Evolutionary conservation across 2,797 vertebrate species (phyloP).

Genomic region (Siniperca obscura): DNA sequence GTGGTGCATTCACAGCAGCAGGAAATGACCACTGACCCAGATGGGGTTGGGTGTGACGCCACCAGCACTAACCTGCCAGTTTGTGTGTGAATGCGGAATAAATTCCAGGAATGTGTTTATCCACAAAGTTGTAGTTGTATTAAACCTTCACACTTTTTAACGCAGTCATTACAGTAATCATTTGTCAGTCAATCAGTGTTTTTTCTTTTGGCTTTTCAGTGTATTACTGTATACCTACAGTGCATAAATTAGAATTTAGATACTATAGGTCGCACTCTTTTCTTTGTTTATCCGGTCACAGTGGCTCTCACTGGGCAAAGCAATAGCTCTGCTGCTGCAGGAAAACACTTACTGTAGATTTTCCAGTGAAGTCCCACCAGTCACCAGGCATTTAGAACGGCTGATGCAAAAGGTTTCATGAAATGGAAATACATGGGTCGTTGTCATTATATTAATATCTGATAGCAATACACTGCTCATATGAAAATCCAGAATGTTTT

Average conservation of each 20-base stretch:
- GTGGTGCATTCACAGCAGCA: conserved; percentile 59
- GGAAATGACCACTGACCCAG: conserved; percentile 54
- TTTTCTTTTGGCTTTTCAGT: not conserved
- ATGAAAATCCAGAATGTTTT: not conserved
- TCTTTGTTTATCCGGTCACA: not conserved
- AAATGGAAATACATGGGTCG: not conserved
- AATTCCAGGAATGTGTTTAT: not conserved
- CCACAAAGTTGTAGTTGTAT: not conserved
- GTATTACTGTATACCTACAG: not conserved
- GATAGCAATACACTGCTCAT: not conserved
- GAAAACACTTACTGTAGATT: conserved; percentile 1
- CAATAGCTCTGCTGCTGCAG: not conserved
- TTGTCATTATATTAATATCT: not conserved
- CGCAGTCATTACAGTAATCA: not conserved
- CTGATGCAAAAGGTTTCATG: conserved; percentile 12
- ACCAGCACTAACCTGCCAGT: conserved; percentile 29
- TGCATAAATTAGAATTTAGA: not conserved
- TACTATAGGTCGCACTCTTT: not conserved
- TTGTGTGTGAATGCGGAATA: conserved; percentile 6
- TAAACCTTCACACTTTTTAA: not conserved
- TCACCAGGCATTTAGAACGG: not conserved
- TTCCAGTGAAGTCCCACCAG: not conserved
- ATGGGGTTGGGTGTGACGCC: conserved; percentile 28
- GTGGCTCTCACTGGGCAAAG: not conserved
- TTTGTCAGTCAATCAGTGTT: not conserved